Evolutionary conservation across 2,113 vertebrate species (phyloP), one percentile per base, ranked within the genome.

Genomic region (Sterna hirundo): DNA sequence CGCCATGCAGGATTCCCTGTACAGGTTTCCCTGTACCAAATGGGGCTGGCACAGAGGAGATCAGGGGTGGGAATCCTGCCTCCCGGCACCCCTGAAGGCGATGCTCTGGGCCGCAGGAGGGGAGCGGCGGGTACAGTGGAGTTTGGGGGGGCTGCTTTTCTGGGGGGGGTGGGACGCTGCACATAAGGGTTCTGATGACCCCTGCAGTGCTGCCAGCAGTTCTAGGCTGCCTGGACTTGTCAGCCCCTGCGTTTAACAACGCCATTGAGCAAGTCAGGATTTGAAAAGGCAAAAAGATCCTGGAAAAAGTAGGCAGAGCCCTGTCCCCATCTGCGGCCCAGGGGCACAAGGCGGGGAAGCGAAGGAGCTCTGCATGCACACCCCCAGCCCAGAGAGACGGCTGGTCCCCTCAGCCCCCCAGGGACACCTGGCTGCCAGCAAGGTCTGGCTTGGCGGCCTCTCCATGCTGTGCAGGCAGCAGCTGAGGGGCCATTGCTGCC

Each of bases 1-100:
- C 0, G 0, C 27, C 1, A 2, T 1, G 12, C 15, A 44, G 40
- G 7, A n/a, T 51, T 82, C n/a, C 32, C 15, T 36, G 36, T 19
- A 20, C 55, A 46, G 46, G 46, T 46, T 46, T 82, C n/a, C 32
- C 15, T 36, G 36, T 19, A 20, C 55, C 1, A 13, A 71, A 40
- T 2, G 19, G 16, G 47, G 40, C 44, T 77, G 75, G 25, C 13
- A 30, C 0, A 7, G 64, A 81, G 55, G 27, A 2, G 6, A 16
- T 17, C 29, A 52, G 9, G 9, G 26, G 18, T n/a, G 32, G 57
- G 70, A 78, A 51, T 47, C 21, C 5, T 5, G 5, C 22, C n/a
- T 70, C 40, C 51, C 4, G 1, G 9, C 23, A 54, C 5, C 22
- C 13, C 47, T 82, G 61, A 72, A 60, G 23, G 65, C 5, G 10